Evolutionary conservation across 2,797 vertebrate species (phyloP), one percentile per base, ranked within the genome.

Genomic region (Sylvilagus floridanus): DNA sequence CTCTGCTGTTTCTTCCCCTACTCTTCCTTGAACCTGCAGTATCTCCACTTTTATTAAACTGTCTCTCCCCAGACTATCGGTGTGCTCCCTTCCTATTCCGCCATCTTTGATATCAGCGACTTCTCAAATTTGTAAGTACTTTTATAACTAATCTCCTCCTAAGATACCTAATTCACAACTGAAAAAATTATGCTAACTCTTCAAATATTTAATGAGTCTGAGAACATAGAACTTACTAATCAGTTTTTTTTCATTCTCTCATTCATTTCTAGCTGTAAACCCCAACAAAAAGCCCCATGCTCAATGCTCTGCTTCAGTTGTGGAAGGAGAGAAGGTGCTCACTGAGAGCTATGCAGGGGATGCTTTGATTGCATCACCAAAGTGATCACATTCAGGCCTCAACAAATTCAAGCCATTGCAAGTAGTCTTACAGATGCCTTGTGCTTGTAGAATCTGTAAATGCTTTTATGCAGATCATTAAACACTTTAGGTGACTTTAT

Each of bases 401-500:
- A 22, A 63, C 72, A 86, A 62, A 94, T 90, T 42, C 57, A 88
- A 90, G 86, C 19, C 30, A 9, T 87, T 7, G 7, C 62, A 84
- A 73, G 28, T 76, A 62, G 57, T 19, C 0, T 88, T 47, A 66
- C 16, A 24, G 77, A 68, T 28, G n/a, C 65, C 35, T 81, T 78
- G 42, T 84, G 54, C 54, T 19, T 50, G 11, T 32, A 87, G 76
- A 87, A 90, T 83, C 30, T 87, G 13, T 92, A 69, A 94, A 90
- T 75, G 60, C 22, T 65, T 91, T 84, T 62, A 57, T n/a, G 86
- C 54, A 77, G 75, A 77, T 83, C 83, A 86, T 47, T 54, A 66
- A 88, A 94, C n/a, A 72, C 28, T 77, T 79, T 32, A 10, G 54
- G 13, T 85, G 66, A 93, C 88, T 11, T 60, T 81, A 77, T 84